These are phyloP conservation scores for Pangasius larnaudii DNA, from an alignment of 2,797 vertebrate genomes.

Conservation along the genomic window DNA sequence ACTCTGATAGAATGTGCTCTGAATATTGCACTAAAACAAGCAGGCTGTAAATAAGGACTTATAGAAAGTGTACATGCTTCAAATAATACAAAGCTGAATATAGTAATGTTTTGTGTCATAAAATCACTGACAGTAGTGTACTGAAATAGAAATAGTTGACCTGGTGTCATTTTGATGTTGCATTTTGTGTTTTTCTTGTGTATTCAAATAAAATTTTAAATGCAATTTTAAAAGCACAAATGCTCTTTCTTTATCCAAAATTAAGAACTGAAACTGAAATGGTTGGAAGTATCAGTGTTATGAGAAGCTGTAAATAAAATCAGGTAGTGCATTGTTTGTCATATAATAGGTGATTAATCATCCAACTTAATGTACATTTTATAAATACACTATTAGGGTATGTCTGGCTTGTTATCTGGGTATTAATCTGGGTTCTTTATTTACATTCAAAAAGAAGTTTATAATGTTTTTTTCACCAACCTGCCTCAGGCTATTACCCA, in stretches of 20 bases:
- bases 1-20: not conserved
- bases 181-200: not conserved
- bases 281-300: constrained; percentile 13
- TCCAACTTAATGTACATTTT: not conserved
- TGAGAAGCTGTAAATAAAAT: constrained; percentile 1
- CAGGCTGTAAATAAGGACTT: constrained; percentile 1
- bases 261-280: not conserved
- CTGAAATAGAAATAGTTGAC: not conserved
- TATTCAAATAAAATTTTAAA: not conserved
- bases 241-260: not conserved
- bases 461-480: not conserved
- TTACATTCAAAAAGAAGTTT: not conserved
- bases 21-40: not conserved
- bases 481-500: not conserved
- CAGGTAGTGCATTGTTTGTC: not conserved
- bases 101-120: not conserved
- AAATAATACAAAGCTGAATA: not conserved
- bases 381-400: not conserved
- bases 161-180: not conserved
- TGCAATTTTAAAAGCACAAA: too few relatives aligned
- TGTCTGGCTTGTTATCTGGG: too few relatives aligned
- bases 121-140: not conserved
- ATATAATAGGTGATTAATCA: not conserved
- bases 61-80: not conserved
- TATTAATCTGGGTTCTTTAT: not conserved